Conservation (phyloP, 2,888 invertebrate genomes). For the Agrilus cyanescens region DNA sequence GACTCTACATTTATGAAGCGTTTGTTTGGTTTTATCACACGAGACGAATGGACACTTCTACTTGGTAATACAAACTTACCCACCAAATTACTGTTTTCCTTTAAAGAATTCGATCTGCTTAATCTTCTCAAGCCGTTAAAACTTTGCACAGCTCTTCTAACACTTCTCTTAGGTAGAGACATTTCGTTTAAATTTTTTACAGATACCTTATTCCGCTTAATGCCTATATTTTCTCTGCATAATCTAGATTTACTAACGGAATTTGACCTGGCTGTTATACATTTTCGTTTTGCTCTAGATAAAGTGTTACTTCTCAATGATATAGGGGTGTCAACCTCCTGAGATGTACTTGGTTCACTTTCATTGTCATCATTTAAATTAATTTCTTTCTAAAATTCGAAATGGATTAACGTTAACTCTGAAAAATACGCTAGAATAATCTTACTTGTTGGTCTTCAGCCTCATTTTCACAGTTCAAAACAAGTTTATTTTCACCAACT, state of each 20-base stretch:
- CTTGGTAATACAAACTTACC: conserved; percentile 67
- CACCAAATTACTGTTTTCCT: conserved; percentile 28
- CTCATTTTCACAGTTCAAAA: conserved; percentile 30
- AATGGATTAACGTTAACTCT: neutral
- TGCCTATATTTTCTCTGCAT: too few species aligned
- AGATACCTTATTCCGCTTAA: too few species aligned
- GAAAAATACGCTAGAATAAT: conserved; percentile 14
- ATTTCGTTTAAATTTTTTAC: too few species aligned
- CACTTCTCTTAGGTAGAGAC: conserved; percentile 10
- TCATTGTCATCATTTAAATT: too few species aligned
- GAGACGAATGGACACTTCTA: conserved; percentile 72
- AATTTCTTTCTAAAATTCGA: neutral
- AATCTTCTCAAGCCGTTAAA: conserved; percentile 15
- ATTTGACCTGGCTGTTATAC: neutral
- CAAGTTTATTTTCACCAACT: conserved; percentile 25
- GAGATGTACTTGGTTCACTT: too few species aligned
- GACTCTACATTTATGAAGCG: conserved; percentile 57
- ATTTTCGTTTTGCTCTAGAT: neutral
- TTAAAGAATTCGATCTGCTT: conserved; percentile 9
- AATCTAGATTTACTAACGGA: too few species aligned
- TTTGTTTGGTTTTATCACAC: conserved; percentile 82
- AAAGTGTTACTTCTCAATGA: too few species aligned
- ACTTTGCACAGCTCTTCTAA: conserved; percentile 15
- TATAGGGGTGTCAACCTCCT: too few species aligned
- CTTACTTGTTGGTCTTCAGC: conserved; percentile 34